Evolutionary conservation across 2,888 invertebrate genomes (phyloP).

Genomic region (Eilema griseolum): DNA sequence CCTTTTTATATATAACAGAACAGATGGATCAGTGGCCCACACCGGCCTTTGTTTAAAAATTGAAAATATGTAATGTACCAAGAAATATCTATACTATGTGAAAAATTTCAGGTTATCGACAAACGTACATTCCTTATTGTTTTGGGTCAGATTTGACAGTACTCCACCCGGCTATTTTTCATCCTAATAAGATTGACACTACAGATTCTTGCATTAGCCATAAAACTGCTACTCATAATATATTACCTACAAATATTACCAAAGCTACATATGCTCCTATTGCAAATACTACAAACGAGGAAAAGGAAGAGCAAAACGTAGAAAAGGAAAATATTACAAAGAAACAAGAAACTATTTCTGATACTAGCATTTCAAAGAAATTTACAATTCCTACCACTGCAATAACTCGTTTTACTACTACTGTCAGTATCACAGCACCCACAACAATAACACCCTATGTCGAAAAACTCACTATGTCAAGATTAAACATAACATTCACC

Average conservation of each 20-base stretch:
- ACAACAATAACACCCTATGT: neutral
- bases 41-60: neutral
- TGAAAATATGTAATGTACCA: neutral
- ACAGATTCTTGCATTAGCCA: neutral
- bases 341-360: neutral
- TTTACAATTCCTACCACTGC: neutral
- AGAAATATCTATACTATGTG: neutral
- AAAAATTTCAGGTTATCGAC: slow-evolving; percentile 15
- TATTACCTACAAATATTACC: neutral
- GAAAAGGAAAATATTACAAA: neutral
- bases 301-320: slow-evolving; percentile 1
- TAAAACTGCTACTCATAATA: neutral
- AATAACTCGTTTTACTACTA: neutral
- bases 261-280: neutral
- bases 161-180: neutral
- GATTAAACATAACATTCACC: too few relatives aligned
- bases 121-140: slow-evolving; percentile 12
- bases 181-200: neutral
- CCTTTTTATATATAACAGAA: too few relatives aligned
- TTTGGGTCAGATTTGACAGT: slow-evolving; percentile 10
- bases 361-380: neutral
- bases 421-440: neutral
- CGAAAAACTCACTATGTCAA: too few relatives aligned
- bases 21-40: too few relatives aligned
- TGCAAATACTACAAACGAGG: neutral